Evolutionary conservation across 2,797 vertebrate genomes (phyloP), one percentile per base, ranked within the genome.

Genomic region (Anniella stebbinsi): DNA sequence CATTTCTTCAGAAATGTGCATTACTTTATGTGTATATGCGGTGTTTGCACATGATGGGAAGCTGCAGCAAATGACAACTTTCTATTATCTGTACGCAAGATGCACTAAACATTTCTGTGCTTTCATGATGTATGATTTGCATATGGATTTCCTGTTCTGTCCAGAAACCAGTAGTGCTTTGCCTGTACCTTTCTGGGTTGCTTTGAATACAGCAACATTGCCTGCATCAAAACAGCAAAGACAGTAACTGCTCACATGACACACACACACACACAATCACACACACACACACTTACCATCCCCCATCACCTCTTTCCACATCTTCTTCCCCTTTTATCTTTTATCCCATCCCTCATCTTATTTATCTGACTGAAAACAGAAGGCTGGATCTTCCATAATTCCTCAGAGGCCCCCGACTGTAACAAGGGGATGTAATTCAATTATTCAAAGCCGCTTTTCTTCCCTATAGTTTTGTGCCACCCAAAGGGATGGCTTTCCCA

Each of bases 311-410:
- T 63, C 5, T 73, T 63, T 48, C 54, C 15, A 48, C 21, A 10
- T 54, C 36, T 41, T 36, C 33, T 66, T 54, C 5, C n/a, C 70
- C 69, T 41, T 75, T 80, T 60, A n/a, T 80, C 78, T 51, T 45
- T 51, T 38, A 25, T 38, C 70, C 33, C 41, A 28, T 9, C 51
- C 72, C 67, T 73, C 36, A 48, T 73, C 87, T 54, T 82, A 38
- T 38, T 63, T 75, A 72, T 48, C 48, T 88, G 36, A 81, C 51
- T 80, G 48, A 41, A 33, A 72, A 70, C 67, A 81, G 48, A 70
- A 87, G 66, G 41, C 60, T 87, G 25, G 86, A 80, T 36, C 80
- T 77, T 80, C 60, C 38, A 12, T n/a, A 77, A 88, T 81, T 38
- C 51, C 25, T 11, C 66, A 41, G 66, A 88, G 66, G 45, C 66